These are phyloP conservation scores for Stenotaenia linearis DNA, from an alignment of 2,888 invertebrate species.

Conservation along the genomic window DNA sequence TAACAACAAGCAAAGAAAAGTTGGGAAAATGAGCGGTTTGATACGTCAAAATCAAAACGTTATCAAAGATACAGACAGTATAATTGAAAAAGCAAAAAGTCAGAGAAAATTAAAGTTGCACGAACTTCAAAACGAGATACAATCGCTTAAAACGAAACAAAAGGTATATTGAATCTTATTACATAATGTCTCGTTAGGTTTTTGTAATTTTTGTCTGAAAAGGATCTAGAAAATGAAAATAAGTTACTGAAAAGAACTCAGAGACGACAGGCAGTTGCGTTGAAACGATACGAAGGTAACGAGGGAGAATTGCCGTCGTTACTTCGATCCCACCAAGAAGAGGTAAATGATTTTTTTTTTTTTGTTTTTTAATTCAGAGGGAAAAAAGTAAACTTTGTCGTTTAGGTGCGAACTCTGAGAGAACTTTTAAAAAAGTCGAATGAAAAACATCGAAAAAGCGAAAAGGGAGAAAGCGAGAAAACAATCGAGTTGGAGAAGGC, in stretches of 20 bases:
- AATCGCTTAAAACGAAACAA: neutral
- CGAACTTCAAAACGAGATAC: slow-evolving; percentile 31
- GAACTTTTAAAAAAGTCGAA: slow-evolving; percentile 3
- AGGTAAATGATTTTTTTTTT: neutral
- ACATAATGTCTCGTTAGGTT: neutral
- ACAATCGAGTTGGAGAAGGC: slow-evolving; percentile 5
- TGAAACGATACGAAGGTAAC: slow-evolving; percentile 30
- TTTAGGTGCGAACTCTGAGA: slow-evolving; percentile 22
- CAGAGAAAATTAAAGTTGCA: neutral
- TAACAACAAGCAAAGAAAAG: neutral
- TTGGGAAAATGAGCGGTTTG: neutral
- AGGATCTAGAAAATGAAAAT: slow-evolving; percentile 29
- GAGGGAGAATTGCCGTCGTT: slow-evolving; percentile 28
- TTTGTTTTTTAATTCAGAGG: neutral
- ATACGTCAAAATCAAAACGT: neutral
- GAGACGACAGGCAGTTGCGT: slow-evolving; percentile 26
- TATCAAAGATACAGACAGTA: neutral
- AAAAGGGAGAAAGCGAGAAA: neutral
- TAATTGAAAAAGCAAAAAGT: neutral
- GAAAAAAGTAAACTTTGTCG: neutral
- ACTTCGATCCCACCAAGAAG: slow-evolving; percentile 29
- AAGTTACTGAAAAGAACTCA: slow-evolving; percentile 29
- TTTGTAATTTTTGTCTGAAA: neutral
- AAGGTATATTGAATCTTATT: neutral
- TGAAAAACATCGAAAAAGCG: slow-evolving; percentile 26